Conservation (phyloP, 2,113 vertebrate species). For the Tapirus terrestris region DNA sequence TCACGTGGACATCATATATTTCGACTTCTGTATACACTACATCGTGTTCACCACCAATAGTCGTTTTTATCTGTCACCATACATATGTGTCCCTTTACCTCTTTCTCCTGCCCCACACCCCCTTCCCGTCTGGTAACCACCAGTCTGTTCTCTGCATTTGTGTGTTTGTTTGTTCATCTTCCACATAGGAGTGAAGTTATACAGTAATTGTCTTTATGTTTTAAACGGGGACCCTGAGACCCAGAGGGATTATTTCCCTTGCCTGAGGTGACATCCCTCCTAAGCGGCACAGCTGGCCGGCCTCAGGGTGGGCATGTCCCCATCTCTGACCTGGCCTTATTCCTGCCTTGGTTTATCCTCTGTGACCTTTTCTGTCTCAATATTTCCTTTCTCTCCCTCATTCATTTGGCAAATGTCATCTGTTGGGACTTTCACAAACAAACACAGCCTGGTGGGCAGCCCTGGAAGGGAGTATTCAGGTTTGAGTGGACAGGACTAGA, state of each 20-base stretch:
- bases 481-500: background rate
- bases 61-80: no score
- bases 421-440: background rate
- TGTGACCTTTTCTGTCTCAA: background rate
- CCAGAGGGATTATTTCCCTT: background rate
- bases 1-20: no score
- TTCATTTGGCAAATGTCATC: background rate
- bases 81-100: no score
- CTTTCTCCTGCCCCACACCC: no score
- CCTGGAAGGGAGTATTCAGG: background rate
- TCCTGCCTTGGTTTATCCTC: slow-evolving; percentile 27
- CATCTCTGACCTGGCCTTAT: background rate
- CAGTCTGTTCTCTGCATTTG: no score
- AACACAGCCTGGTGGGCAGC: background rate
- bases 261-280: background rate
- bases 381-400: background rate
- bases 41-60: no score
- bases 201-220: background rate
- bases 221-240: background rate
- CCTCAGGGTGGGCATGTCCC: background rate
- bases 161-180: no score
- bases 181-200: no score
- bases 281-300: background rate
- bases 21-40: no score
- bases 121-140: no score